A percentile compares a stretch with the other conserved stretches of the same genome.
Evolutionary conservation across 1,140 invertebrate species (phyloP).

Genomic region (Heliconius melpomene): DNA sequence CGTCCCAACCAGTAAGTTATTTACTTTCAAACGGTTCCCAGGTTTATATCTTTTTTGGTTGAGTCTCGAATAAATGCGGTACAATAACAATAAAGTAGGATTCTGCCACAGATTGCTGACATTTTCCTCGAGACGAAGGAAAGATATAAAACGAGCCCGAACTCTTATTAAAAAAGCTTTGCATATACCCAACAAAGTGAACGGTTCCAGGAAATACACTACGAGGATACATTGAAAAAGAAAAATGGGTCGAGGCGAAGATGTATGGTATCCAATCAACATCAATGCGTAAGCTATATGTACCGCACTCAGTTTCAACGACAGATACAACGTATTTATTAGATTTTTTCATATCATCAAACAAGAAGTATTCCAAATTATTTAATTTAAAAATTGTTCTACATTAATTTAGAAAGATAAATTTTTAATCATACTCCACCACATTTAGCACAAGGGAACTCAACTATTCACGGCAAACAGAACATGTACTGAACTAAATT

Average conservation of each 20-base stretch:
- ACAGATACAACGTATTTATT: conserved; percentile 3
- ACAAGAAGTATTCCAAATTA: background rate
- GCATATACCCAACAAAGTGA: conserved; percentile 56
- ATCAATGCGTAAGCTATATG: conserved; percentile 15
- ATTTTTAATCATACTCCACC: background rate
- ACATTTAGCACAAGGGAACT: background rate
- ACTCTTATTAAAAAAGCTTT: conserved; percentile 78
- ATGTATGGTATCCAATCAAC: conserved; percentile 33
- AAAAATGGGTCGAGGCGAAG: conserved; percentile 44
- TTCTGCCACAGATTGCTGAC: conserved; percentile 77
- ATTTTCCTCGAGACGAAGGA: conserved; percentile 72
- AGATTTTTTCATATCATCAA: conserved; percentile 1
- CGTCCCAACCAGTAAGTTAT: conserved; percentile 62
- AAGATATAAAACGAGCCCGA: conserved; percentile 62
- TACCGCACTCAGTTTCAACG: background rate
- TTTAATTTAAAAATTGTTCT: background rate
- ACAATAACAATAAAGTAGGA: conserved; percentile 79
- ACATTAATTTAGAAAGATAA: background rate
- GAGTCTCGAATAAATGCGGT: conserved; percentile 73
- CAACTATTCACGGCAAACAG: background rate
- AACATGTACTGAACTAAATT: conserved; percentile 25
- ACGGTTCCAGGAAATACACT: conserved; percentile 45
- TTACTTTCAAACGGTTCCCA: conserved; percentile 72
- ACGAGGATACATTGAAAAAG: conserved; percentile 43
- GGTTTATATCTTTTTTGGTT: conserved; percentile 71